Percentiles rank a stretch among this genome's conserved stretches.
These are phyloP conservation scores for Archivesica marissinica DNA, from an alignment of 1,140 invertebrate species.

Conservation along the genomic window DNA sequence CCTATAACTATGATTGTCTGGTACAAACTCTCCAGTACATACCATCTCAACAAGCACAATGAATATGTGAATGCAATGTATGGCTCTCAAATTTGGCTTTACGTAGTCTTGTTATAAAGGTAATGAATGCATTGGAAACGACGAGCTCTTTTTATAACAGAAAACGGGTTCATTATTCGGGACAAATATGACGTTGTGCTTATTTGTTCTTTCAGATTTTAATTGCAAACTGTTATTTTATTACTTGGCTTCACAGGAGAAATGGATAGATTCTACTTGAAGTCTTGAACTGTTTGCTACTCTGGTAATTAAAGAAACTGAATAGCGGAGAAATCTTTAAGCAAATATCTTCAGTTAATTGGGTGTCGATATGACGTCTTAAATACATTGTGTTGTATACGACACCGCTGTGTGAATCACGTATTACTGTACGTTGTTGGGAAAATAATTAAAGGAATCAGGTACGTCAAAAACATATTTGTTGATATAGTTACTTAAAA, in stretches of 20 bases:
- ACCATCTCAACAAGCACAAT: too few species aligned
- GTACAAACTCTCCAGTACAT: too few species aligned
- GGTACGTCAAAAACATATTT: neutral
- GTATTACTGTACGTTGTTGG: too few species aligned
- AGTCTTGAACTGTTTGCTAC: too few species aligned
- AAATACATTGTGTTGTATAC: slow-evolving; percentile 1
- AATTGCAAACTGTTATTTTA: neutral
- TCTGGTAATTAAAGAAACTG: neutral
- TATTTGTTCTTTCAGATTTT: neutral
- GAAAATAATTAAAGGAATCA: neutral
- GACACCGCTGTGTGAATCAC: neutral
- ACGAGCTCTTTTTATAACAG: too few species aligned
- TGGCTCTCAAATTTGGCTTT: too few species aligned
- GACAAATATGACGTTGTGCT: too few species aligned
- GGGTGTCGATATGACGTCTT: neutral
- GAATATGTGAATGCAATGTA: too few species aligned
- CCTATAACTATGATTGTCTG: too few species aligned
- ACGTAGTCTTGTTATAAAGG: too few species aligned
- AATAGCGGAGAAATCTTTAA: neutral
- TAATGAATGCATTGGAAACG: too few species aligned
- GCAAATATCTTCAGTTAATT: neutral
- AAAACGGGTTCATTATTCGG: too few species aligned
- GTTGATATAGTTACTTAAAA: neutral
- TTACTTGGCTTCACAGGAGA: neutral
- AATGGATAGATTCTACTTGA: neutral